Base-by-base conservation (phyloP, 2,113 vertebrate species). In the Geothlypis trichas region DNA sequence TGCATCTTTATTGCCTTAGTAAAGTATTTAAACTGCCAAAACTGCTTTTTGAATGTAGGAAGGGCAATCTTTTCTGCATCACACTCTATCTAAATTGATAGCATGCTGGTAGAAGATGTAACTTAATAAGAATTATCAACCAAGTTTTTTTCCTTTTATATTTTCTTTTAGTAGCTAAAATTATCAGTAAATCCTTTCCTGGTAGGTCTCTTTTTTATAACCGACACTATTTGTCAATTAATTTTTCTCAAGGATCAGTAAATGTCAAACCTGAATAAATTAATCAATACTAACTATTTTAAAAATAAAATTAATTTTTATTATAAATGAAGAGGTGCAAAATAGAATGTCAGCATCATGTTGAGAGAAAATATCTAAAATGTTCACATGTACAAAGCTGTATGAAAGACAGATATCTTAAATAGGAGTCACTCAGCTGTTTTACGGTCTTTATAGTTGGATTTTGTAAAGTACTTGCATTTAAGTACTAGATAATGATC, bases 1-100 rank as follows among this genome's bases (percentile, higher is more conserved):
- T 80, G 39, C 49, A 89, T 59, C 18, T 54, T 92, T 95, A 69
- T 93, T 69, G 68, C 42, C 42, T 96, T 95, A 95, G 96, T 91
- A 58, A 82, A 74, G 17, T 57, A 90, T 95, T 92, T 88, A 74
- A 82, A 73, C 37, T 47, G 78, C 24, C 61, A 54, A 90, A 96
- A 93, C 26, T 41, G 4, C 9, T 84, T 94, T 95, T 92, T 61
- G 30, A 95, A 37, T 35, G 41, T 75, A 91, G 62, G 75, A 73
- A 87, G 67, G 41, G 24, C 57, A 88, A 31, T 92, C 8, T 84
- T 84, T 96, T 91, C 66, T 84, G 26, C 35, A 90, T 65, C 61
- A 73, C 12, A 13, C 10, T 42, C 58, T 59, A 7, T 54, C 63
- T 90, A 66, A 89, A 65, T 76, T 84, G 51, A 62, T 65, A 87